Conservation (phyloP, 2,797 vertebrate genomes). For the Prionace glauca region DNA sequence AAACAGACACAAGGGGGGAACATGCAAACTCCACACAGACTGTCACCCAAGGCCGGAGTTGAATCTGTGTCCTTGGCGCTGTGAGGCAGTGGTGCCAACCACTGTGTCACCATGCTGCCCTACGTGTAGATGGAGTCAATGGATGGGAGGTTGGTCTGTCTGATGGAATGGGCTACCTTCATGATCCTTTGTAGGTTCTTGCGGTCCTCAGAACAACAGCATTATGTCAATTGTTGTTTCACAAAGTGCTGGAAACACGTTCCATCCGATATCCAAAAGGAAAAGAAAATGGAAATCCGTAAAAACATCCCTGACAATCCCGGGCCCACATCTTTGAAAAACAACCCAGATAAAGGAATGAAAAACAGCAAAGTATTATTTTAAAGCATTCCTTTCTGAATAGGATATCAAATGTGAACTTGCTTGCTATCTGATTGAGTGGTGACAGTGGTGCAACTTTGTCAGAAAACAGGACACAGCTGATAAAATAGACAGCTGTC, state of each 20-base stretch:
- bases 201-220: neutral
- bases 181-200: too few relatives aligned
- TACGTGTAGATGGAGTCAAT: too few relatives aligned
- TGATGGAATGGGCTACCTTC: too few relatives aligned
- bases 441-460: slow-evolving; percentile 51
- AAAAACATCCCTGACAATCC: neutral
- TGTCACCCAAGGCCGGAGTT: too few relatives aligned
- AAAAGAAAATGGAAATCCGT: neutral
- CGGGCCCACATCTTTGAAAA: neutral
- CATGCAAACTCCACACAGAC: too few relatives aligned
- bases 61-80: too few relatives aligned
- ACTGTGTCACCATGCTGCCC: too few relatives aligned
- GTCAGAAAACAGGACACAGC: slow-evolving; percentile 54
- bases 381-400: slow-evolving; percentile 44
- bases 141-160: too few relatives aligned
- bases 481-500: slow-evolving; percentile 48
- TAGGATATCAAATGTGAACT: slow-evolving; percentile 42
- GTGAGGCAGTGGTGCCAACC: too few relatives aligned
- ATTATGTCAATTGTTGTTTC: slow-evolving; percentile 9
- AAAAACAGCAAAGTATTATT: slow-evolving; percentile 27
- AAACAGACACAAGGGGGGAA: too few relatives aligned
- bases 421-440: slow-evolving; percentile 51
- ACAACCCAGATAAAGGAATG: slow-evolving; percentile 37
- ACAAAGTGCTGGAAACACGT: slow-evolving; percentile 9
- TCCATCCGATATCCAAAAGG: neutral